Conservation (phyloP, 2,113 vertebrate species). For the Zosterops pallidus region DNA sequence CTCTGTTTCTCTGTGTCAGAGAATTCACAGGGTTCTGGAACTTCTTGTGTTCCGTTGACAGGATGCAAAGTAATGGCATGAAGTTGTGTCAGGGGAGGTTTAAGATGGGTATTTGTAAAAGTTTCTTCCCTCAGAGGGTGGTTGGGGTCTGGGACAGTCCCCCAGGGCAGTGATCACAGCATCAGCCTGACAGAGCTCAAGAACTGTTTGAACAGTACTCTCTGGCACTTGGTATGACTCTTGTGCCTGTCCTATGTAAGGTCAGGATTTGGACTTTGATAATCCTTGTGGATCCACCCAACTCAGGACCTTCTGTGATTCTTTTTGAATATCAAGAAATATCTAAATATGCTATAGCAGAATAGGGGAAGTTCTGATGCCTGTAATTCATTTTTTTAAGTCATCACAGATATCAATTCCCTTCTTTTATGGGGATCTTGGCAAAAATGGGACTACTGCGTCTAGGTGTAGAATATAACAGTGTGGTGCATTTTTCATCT, state of each 20-base stretch:
- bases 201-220: fast-evolving
- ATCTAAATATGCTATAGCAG: neutral
- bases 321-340: neutral
- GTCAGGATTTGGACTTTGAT: neutral
- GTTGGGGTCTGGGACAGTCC: neutral
- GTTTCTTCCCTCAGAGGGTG: fast-evolving
- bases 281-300: neutral
- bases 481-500: neutral
- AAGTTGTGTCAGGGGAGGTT: neutral
- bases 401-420: neutral
- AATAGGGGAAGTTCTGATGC: neutral
- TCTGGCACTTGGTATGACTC: neutral
- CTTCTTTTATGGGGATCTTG: neutral
- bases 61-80: neutral
- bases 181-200: neutral
- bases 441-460: neutral
- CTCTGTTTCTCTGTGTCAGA: neutral
- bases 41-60: neutral
- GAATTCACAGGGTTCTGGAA: neutral
- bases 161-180: neutral
- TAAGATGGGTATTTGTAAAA: neutral
- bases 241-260: too few species aligned
- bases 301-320: neutral
- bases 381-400: neutral
- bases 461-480: neutral